Base-by-base conservation (phyloP, 2,888 invertebrate genomes). In the Callosobruchus maculatus region DNA sequence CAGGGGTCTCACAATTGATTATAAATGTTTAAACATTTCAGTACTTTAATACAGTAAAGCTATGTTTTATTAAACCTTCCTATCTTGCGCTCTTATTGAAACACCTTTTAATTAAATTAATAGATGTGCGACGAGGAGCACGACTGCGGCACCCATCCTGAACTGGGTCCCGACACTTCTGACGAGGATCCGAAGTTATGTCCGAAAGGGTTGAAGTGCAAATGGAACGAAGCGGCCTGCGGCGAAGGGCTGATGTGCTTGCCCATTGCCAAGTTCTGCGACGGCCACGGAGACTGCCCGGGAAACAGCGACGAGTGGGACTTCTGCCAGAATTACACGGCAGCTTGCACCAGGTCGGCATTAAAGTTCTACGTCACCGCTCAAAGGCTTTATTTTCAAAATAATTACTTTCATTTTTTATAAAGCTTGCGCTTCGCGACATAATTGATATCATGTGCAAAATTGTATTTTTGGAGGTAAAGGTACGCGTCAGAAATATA, bases 291-390 rank as follows among this genome's bases (percentile, higher is more conserved):
- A 18, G 91, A 94, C 86, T 95, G 95, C 85, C 88, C 89, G 70
- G 92, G 93, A 85, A 90, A 89, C 80, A 91, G 91, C 80, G 95
- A 95, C 86, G 94, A 95, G 87, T 92, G 92, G 87, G 89, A 90
- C 80, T 90, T 91, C 84, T 94, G 94, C 85, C 87, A 90, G 87
- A 90, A 85, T 67, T 76, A 74, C 20, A 81, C 83, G 0, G 70
- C 73, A 5, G 81, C 83, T 71, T 87, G 87, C 76, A 81, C 83
- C 49, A 81, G 77, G 77, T 77, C 67, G 69, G 49, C 1, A 7
- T 49, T 30, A 49, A 0, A 26, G 73, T 70, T 67, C 49, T 49
- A 72, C n/a, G n/a, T n/a, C n/a, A n/a, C n/a, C n/a, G n/a, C n/a
- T n/a, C n/a, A n/a, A n/a, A n/a, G n/a, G n/a, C n/a, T n/a, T n/a